phyloP scores from a whole-genome alignment of 2,888 invertebrate species.

The Scelioninae gen. 1 region DNA sequence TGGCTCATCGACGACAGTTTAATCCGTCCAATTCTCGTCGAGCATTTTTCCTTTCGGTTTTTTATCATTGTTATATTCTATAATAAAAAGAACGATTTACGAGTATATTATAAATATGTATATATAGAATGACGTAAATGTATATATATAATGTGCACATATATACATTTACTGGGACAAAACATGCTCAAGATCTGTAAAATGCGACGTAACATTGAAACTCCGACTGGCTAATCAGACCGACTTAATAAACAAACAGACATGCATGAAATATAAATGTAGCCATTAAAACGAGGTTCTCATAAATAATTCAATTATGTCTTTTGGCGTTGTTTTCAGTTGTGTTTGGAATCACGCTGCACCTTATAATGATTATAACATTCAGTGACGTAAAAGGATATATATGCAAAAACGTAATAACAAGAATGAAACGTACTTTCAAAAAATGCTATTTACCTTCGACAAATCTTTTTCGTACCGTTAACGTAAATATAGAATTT shows the following conservation, averaged over 20 bases:
- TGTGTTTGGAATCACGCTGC: slow-evolving; percentile 53
- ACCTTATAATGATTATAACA: slow-evolving; percentile 51
- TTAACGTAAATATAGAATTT: slow-evolving; percentile 44
- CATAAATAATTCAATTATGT: slow-evolving; percentile 22
- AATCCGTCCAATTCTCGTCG: slow-evolving; percentile 5
- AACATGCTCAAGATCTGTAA: slow-evolving; percentile 34
- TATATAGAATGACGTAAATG: slow-evolving; percentile 16
- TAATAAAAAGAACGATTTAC: not conserved
- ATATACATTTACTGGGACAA: slow-evolving; percentile 15
- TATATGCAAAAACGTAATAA: slow-evolving; percentile 53
- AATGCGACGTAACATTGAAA: slow-evolving; percentile 29
- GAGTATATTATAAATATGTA: not conserved
- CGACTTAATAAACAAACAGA: slow-evolving; percentile 29
- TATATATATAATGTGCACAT: slow-evolving; percentile 1
- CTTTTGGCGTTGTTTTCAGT: slow-evolving; percentile 39
- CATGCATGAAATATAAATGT: slow-evolving; percentile 44
- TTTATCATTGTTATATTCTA: not conserved
- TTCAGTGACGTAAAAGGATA: slow-evolving; percentile 53
- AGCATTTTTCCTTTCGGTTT: not conserved
- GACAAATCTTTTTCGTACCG: slow-evolving; percentile 33
- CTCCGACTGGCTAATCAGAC: slow-evolving; percentile 29
- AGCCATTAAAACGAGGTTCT: slow-evolving; percentile 19
- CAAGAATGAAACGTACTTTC: slow-evolving; percentile 53
- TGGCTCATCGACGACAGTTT: slow-evolving; percentile 9
- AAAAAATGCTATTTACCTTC: slow-evolving; percentile 55